A percentile compares a stretch with the other conserved stretches of the same genome.
phyloP scores from a whole-genome alignment of 2,113 vertebrate species.

The Bufo gargarizans region DNA sequence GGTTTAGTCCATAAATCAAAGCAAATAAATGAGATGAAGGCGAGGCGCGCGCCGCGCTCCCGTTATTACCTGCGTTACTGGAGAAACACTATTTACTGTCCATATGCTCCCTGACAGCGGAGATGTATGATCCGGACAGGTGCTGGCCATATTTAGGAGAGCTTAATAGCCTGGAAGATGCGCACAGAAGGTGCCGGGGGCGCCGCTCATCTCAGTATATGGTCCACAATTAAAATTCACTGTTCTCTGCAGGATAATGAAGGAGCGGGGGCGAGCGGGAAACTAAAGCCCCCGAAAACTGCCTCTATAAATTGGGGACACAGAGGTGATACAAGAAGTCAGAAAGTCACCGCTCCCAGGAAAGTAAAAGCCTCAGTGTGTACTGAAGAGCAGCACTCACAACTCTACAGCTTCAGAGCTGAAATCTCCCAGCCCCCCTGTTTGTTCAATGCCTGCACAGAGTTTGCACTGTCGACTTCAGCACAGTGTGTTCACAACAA shows the following conservation, averaged over 20 bases:
- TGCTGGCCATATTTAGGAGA: slow-evolving; percentile 29
- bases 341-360: not conserved
- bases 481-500: too few species aligned
- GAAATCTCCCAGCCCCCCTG: too few species aligned
- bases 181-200: not conserved
- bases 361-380: not conserved
- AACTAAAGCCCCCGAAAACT: not conserved
- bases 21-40: slow-evolving; percentile 62
- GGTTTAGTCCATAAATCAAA: slow-evolving; percentile 58
- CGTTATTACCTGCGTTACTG: slow-evolving; percentile 61
- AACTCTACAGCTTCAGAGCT: not conserved
- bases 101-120: fast-evolving
- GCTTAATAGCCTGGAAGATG: not conserved
- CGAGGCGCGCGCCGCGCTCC: slow-evolving; percentile 62
- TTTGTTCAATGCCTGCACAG: not conserved
- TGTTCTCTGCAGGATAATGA: slow-evolving; percentile 28
- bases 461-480: too few species aligned
- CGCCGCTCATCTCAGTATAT: slow-evolving; percentile 3
- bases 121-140: fast-evolving
- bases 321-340: not conserved
- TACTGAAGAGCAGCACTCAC: not conserved
- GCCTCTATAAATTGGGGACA: not conserved
- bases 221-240: slow-evolving; percentile 38
- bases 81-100: not conserved
- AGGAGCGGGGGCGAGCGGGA: too few species aligned